phyloP scores from a whole-genome alignment of 1,140 invertebrate species.

The Schmidtea mediterranea region DNA sequence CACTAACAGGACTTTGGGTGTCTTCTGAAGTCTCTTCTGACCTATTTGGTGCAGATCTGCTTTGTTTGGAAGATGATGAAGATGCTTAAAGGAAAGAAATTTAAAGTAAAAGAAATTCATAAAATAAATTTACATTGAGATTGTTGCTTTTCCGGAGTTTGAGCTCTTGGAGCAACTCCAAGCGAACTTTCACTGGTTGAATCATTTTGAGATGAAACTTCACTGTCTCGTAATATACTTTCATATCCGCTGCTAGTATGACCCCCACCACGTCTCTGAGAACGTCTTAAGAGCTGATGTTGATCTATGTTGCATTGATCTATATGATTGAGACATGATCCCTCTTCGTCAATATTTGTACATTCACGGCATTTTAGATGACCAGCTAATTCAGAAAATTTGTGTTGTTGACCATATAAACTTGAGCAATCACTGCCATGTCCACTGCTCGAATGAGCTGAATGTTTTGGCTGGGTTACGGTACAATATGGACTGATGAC shows the following conservation, averaged over 20 bases:
- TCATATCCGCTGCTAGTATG: slow-evolving; percentile 57
- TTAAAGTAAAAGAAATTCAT: no score
- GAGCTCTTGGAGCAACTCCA: slow-evolving; percentile 18
- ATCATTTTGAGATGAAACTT: slow-evolving; percentile 24
- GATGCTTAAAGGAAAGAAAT: no score
- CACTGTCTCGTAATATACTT: slow-evolving; percentile 47
- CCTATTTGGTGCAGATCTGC: no score
- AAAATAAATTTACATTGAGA: no score
- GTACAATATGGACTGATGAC: slow-evolving; percentile 22
- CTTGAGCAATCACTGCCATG: slow-evolving; percentile 21
- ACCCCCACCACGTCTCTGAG: slow-evolving; percentile 9
- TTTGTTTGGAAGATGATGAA: no score
- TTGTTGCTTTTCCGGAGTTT: slow-evolving; percentile 38
- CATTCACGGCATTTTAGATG: slow-evolving; percentile 24
- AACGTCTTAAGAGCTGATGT: slow-evolving; percentile 7
- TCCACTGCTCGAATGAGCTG: slow-evolving; percentile 24
- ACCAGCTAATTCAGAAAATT: no score
- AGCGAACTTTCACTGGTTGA: slow-evolving; percentile 20
- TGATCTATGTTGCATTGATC: slow-evolving; percentile 5
- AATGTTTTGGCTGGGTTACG: slow-evolving; percentile 19
- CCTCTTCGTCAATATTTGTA: slow-evolving; percentile 9
- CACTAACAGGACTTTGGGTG: no score
- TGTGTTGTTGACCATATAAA: no score
- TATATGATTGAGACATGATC: neutral
- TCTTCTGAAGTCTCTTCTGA: no score